These are phyloP conservation scores for Xiphophorus maculatus DNA, from an alignment of 2,113 vertebrate species.

Conservation along the genomic window DNA sequence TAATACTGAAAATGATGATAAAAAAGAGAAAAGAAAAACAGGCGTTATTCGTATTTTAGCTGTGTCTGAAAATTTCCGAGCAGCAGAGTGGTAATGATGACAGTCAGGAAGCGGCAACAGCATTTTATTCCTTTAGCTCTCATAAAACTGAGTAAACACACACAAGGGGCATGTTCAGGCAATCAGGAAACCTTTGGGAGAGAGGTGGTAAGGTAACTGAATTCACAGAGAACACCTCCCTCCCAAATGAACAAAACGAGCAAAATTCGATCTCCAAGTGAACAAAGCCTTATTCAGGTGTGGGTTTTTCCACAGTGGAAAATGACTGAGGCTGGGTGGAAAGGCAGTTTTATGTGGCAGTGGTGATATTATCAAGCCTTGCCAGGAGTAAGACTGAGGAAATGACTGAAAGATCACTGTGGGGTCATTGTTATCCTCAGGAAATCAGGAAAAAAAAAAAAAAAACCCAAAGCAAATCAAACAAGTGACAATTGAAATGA, in stretches of 20 bases:
- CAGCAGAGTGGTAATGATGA: constrained; percentile 49
- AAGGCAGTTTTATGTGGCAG: constrained; percentile 46
- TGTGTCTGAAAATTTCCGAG: constrained; percentile 35
- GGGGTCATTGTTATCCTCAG: constrained; percentile 25
- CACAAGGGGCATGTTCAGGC: constrained; percentile 28
- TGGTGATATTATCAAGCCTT: constrained; percentile 65
- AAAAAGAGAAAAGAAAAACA: not conserved
- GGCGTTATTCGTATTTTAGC: constrained; percentile 42
- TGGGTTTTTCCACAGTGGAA: constrained; percentile 67
- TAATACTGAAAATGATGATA: not conserved
- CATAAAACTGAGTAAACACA: constrained; percentile 46
- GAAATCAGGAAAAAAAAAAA: constrained; percentile 43
- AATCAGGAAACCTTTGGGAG: constrained; percentile 51
- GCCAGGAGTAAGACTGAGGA: constrained; percentile 55
- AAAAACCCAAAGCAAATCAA: constrained; percentile 40
- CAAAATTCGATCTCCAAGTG: constrained; percentile 52
- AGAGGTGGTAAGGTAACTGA: constrained; percentile 45
- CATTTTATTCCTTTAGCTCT: constrained; percentile 39
- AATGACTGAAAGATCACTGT: constrained; percentile 43
- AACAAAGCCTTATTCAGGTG: constrained; percentile 59
- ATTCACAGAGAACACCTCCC: constrained; percentile 54
- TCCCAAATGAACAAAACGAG: constrained; percentile 23
- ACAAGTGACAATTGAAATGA: constrained; percentile 61
- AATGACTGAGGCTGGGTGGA: constrained; percentile 42
- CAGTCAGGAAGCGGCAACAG: constrained; percentile 27